Percentiles rank a stretch among this genome's conserved stretches.
Conservation (phyloP, 2,797 vertebrate species). For the Cuniculus paca region DNA sequence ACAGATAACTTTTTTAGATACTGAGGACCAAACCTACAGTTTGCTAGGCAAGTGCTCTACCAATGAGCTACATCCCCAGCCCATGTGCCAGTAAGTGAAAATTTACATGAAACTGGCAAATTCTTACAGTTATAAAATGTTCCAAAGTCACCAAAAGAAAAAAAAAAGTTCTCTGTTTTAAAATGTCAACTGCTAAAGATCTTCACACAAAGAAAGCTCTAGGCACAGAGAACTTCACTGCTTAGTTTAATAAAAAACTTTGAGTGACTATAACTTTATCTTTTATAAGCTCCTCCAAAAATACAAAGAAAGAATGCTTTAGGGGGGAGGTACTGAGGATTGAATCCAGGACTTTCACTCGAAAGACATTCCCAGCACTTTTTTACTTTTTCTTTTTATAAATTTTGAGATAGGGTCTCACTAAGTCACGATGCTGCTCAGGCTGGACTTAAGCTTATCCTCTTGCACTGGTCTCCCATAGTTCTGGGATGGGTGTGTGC, state of each 20-base stretch:
- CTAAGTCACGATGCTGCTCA: neutral
- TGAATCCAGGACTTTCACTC: neutral
- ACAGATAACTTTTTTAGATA: neutral
- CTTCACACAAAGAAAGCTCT: neutral
- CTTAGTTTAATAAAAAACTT: neutral
- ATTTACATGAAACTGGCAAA: neutral
- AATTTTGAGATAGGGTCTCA: neutral
- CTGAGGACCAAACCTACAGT: neutral
- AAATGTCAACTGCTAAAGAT: slow-evolving; percentile 40
- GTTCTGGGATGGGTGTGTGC: neutral
- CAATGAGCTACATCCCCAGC: neutral
- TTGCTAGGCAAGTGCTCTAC: neutral
- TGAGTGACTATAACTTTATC: neutral
- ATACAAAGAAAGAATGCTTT: neutral
- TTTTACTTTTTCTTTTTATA: neutral
- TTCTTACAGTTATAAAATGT: neutral
- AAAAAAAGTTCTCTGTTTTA: slow-evolving; percentile 50
- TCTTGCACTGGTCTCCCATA: neutral
- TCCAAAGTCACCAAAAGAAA: neutral
- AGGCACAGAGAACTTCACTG: neutral
- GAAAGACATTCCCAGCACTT: neutral
- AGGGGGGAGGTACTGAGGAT: neutral
- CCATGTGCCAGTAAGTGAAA: neutral
- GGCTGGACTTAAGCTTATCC: neutral
- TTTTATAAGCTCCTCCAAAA: slow-evolving; percentile 21